Evolutionary conservation across 2,113 vertebrate genomes (phyloP).

Genomic region (Phasianus colchicus): DNA sequence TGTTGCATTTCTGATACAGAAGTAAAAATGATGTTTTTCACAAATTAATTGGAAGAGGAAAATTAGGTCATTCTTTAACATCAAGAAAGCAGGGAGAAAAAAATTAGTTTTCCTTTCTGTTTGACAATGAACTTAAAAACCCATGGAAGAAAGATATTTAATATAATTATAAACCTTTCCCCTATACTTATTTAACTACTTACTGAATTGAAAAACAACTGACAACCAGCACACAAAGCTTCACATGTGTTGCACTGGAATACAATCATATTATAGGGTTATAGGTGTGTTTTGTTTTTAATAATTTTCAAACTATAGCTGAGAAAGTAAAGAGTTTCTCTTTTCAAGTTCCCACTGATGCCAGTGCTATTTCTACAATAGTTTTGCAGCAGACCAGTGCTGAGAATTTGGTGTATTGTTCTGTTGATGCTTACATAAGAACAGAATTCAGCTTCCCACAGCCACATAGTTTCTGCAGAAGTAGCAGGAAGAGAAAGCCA

Average conservation of each 20-base stretch:
- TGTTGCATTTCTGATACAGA: background rate
- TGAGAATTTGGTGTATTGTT: constrained; percentile 10
- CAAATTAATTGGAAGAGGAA: background rate
- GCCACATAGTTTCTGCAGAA: background rate
- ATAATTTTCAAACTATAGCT: too few relatives aligned
- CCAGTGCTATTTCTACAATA: background rate
- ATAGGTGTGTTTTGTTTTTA: background rate
- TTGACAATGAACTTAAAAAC: background rate
- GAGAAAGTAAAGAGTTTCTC: too few relatives aligned
- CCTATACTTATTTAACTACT: background rate
- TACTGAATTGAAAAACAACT: background rate
- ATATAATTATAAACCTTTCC: background rate
- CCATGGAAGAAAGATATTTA: background rate
- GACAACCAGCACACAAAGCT: background rate
- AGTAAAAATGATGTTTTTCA: background rate
- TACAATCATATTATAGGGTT: accelerated
- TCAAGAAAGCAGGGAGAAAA: background rate
- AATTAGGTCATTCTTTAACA: background rate
- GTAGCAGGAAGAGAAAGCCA: background rate
- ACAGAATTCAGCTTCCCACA: constrained; percentile 35
- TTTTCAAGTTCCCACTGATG: background rate
- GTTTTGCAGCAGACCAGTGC: background rate
- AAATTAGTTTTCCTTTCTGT: background rate
- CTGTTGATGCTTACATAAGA: background rate
- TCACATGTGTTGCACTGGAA: background rate